Evolutionary conservation across 1,140 invertebrate genomes (phyloP).

Genomic region (Diorhabda carinulata): DNA sequence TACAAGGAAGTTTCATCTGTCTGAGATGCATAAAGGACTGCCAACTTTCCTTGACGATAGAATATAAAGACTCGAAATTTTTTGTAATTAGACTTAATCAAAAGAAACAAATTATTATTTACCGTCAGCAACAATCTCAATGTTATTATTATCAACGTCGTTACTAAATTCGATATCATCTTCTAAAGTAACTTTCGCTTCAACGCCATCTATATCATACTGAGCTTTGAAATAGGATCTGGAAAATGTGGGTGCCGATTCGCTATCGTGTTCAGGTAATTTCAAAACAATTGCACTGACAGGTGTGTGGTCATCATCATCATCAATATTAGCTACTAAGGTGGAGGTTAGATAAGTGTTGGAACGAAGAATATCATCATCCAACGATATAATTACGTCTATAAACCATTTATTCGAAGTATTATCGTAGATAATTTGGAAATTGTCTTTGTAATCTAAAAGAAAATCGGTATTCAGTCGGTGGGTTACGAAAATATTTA

Average conservation of each 20-base stretch:
- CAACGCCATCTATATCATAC: not conserved
- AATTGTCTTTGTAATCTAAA: not conserved
- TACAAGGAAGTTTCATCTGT: no score
- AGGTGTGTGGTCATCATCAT: not conserved
- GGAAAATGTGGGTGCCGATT: slow-evolving; percentile 8
- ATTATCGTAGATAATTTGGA: not conserved
- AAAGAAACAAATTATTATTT: not conserved
- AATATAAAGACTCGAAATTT: no score
- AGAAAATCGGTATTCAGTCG: not conserved
- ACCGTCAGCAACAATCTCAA: not conserved
- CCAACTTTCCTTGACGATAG: no score
- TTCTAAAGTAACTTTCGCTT: not conserved
- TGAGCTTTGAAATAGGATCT: slow-evolving; percentile 4
- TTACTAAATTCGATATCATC: not conserved
- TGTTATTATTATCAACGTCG: not conserved
- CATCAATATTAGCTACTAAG: slow-evolving; percentile 7
- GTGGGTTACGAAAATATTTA: not conserved
- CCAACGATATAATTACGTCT: not conserved
- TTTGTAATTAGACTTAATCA: no score
- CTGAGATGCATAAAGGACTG: no score
- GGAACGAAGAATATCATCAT: not conserved
- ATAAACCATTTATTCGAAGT: slow-evolving; percentile 1
- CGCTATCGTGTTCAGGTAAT: slow-evolving; percentile 17
- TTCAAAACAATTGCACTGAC: slow-evolving; percentile 19
- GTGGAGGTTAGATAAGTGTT: slow-evolving; percentile 3